phyloP scores from a whole-genome alignment of 1,140 invertebrate species.

The Apis florea region DNA sequence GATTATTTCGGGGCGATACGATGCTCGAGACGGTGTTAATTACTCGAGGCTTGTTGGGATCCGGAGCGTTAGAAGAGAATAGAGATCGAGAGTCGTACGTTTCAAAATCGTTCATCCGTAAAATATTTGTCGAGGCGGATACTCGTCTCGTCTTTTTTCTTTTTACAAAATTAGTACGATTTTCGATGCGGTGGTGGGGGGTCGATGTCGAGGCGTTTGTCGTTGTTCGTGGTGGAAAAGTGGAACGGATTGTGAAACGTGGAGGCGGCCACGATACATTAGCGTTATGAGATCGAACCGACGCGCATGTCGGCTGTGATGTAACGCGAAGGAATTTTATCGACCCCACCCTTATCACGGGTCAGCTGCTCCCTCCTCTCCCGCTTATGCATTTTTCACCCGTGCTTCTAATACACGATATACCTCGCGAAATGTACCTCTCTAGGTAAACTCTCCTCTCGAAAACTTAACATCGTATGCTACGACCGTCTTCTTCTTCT shows the following conservation, averaged over 20 bases:
- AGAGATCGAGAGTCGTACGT: no score
- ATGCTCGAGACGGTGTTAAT: constrained; percentile 32
- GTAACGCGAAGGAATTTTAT: constrained; percentile 64
- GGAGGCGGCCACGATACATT: constrained; percentile 51
- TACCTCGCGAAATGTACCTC: constrained; percentile 50
- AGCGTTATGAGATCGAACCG: constrained; percentile 61
- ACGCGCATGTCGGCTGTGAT: constrained; percentile 54
- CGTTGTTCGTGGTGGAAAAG: no score
- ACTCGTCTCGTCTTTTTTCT: no score
- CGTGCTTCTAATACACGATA: constrained; percentile 45
- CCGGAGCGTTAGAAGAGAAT: no score
- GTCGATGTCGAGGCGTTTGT: no score
- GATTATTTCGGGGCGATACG: constrained; percentile 43
- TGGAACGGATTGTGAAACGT: background rate
- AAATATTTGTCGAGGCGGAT: no score
- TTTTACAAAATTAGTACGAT: no score
- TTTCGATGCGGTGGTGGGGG: no score
- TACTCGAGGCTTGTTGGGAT: constrained; percentile 15
- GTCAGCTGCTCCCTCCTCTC: constrained; percentile 48
- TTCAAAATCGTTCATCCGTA: no score
- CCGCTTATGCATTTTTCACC: constrained; percentile 35
- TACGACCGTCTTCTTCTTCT: no score
- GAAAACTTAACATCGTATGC: background rate
- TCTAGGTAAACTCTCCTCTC: background rate
- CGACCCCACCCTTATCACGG: constrained; percentile 51